Base-by-base conservation (phyloP, 2,888 invertebrate genomes). In the Hirtodrosophila alboralis region DNA sequence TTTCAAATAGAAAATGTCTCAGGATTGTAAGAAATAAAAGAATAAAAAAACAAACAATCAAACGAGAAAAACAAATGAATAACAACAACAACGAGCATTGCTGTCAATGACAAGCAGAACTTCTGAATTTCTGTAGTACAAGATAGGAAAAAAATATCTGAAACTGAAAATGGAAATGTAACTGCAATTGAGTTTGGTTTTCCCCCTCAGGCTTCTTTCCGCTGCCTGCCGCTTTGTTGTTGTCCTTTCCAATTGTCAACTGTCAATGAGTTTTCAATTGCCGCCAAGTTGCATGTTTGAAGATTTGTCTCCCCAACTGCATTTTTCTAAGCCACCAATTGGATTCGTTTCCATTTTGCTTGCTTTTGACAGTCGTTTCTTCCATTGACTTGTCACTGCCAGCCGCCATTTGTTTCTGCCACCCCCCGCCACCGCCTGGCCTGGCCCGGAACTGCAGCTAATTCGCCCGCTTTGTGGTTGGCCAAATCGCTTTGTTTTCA, bases 211-310 rank as follows among this genome's bases (percentile, higher is more conserved):
- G 41, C 67, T 26, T 13, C 36, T 9, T 12, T 21, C 21, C 12
- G 23, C 14, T 26, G 12, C 14, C 12, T 16, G 4, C 30, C 26
- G 6, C 7, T 23, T 34, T 41, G 21, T 53, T 52, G 37, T 60
- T 49, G 51, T 62, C 27, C 63, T 66, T 56, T 61, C 48, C 84
- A 62, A 72, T 81, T 81, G 81, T 81, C 83, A 84, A 84, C 79
- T 81, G 81, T 84, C 81, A 84, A 81, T 81, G 81, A 81, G 81
- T 81, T 81, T 81, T 81, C 81, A 84, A 81, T 81, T 84, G 78
- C 84, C 79, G 77, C 79, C 79, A 84, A 79, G 80, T 80, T 84
- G 77, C 75, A 84, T 84, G 84, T 84, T 79, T 66, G 77, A 79
- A 75, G 76, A 83, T 79, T 69, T 64, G 48, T 58, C 34, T 40